Conservation (phyloP, 1,140 invertebrate genomes). For the Vanessa tameamea region DNA sequence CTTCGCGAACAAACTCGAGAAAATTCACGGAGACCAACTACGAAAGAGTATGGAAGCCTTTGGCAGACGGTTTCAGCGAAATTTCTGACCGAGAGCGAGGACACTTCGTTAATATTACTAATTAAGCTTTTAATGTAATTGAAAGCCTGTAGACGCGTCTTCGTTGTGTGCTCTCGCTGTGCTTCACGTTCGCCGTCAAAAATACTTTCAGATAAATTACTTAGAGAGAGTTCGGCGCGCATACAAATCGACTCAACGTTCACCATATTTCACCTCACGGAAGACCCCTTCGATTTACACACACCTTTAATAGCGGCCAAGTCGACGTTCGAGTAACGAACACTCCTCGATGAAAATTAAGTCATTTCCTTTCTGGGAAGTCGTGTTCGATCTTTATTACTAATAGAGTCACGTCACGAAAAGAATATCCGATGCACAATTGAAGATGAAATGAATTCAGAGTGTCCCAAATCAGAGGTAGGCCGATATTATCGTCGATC, state of each 20-base stretch:
- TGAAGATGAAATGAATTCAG: constrained; percentile 63
- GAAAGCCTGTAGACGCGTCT: constrained; percentile 67
- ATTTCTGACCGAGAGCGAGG: constrained; percentile 52
- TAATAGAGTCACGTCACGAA: constrained; percentile 66
- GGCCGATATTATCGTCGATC: constrained; percentile 60
- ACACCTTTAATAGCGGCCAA: constrained; percentile 56
- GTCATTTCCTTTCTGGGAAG: constrained; percentile 63
- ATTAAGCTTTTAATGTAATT: constrained; percentile 80
- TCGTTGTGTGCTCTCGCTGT: constrained; percentile 45
- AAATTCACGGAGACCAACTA: constrained; percentile 66
- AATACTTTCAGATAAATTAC: constrained; percentile 77
- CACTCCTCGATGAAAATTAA: constrained; percentile 65
- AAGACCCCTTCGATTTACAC: constrained; percentile 67
- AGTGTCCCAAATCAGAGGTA: constrained; percentile 55
- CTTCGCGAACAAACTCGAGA: constrained; percentile 67
- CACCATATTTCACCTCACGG: constrained; percentile 68
- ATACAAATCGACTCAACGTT: constrained; percentile 71
- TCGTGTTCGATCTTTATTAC: constrained; percentile 65
- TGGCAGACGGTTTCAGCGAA: constrained; percentile 40
- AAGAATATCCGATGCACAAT: constrained; percentile 72
- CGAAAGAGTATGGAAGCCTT: constrained; percentile 63
- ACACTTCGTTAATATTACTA: constrained; percentile 75
- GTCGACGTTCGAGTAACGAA: constrained; percentile 46
- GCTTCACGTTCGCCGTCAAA: constrained; percentile 58
- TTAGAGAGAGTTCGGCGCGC: constrained; percentile 62